phyloP scores from a whole-genome alignment of 2,888 invertebrate genomes.

The Pseudolycoriella hygida region DNA sequence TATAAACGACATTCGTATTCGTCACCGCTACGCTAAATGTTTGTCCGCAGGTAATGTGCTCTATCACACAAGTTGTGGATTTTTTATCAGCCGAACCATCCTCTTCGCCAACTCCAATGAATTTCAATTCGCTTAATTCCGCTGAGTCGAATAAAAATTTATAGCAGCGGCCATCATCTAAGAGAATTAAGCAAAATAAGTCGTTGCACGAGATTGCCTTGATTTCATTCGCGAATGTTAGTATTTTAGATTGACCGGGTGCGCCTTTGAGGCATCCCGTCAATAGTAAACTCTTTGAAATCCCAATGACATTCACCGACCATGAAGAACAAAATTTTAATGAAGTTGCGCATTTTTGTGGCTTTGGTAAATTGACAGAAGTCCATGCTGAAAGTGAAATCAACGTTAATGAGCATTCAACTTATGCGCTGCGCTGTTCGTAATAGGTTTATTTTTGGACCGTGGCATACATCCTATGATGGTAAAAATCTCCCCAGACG shows the following conservation, averaged over 20 bases:
- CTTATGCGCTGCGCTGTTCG: too few species aligned
- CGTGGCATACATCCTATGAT: too few species aligned
- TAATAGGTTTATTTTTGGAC: too few species aligned
- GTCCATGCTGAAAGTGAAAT: too few species aligned
- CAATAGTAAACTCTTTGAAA: conserved; percentile 17
- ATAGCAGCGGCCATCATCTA: conserved; percentile 19
- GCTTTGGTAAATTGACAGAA: too few species aligned
- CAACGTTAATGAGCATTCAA: too few species aligned
- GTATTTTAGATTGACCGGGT: conserved; percentile 5
- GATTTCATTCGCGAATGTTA: conserved; percentile 14
- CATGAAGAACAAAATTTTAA: too few species aligned
- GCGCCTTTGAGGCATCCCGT: conserved; percentile 3
- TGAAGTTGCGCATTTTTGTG: too few species aligned
- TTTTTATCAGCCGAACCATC: neutral
- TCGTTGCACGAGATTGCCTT: conserved; percentile 18
- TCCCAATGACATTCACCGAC: conserved; percentile 16
- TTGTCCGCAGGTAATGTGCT: conserved; percentile 30
- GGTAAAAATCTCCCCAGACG: too few species aligned
- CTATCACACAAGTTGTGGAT: conserved; percentile 14
- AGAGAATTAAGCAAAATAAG: conserved; percentile 18
- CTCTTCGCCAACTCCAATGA: neutral
- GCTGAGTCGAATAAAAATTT: conserved; percentile 12
- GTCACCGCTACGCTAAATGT: conserved; percentile 31
- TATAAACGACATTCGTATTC: conserved; percentile 36
- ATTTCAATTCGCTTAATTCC: conserved; percentile 8